Evolutionary conservation across 2,888 invertebrate genomes (phyloP).

Genomic region (Lithophane semibrunnea): DNA sequence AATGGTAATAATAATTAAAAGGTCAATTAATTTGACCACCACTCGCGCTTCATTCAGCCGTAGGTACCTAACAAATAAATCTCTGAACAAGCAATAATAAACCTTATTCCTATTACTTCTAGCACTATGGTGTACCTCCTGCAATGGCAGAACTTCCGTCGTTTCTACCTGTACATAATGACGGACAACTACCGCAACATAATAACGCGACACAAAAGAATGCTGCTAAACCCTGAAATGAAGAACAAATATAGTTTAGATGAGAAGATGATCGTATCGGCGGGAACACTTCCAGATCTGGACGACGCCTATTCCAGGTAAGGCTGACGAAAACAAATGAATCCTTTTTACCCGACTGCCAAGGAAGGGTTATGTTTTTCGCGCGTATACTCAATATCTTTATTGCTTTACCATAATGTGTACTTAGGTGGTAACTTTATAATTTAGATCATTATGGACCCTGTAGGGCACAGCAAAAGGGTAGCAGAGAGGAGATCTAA

Average conservation of each 20-base stretch:
- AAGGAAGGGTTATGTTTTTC: no score
- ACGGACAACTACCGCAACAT: constrained; percentile 97
- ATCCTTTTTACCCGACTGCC: not conserved
- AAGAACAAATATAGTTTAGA: constrained; percentile 92
- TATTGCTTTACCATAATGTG: no score
- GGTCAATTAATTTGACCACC: not conserved
- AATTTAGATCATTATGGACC: no score
- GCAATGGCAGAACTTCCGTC: constrained; percentile 97
- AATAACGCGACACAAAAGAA: constrained; percentile 95
- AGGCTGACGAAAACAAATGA: constrained; percentile 13
- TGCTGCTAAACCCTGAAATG: constrained; percentile 93
- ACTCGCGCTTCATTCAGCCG: not conserved
- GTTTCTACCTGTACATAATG: constrained; percentile 97
- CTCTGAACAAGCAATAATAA: not conserved
- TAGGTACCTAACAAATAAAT: not conserved
- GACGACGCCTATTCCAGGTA: constrained; percentile 97
- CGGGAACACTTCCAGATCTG: constrained; percentile 96
- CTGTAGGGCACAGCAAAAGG: no score
- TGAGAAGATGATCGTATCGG: constrained; percentile 95
- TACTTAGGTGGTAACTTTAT: no score
- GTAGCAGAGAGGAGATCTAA: no score
- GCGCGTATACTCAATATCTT: no score
- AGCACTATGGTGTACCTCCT: constrained; percentile 95
- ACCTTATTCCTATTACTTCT: constrained; percentile 69
- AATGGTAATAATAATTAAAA: not conserved